Evolutionary conservation across 2,888 invertebrate genomes (phyloP).

Genomic region (Eilema griseolum): DNA sequence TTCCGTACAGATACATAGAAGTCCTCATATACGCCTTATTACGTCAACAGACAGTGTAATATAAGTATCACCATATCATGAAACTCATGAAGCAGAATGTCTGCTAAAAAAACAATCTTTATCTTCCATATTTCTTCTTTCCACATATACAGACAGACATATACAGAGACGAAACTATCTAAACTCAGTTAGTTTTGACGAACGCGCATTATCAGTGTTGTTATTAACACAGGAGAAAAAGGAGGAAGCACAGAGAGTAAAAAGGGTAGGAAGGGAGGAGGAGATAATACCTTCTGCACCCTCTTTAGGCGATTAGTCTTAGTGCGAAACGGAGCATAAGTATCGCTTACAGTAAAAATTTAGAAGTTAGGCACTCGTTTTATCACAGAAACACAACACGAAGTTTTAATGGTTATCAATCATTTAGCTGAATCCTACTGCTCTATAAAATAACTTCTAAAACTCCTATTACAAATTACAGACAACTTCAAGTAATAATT

Average conservation of each 20-base stretch:
- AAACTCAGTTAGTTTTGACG: neutral
- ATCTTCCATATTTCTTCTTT: slow-evolving; percentile 15
- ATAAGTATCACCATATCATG: neutral
- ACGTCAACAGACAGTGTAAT: neutral
- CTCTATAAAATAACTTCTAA: neutral
- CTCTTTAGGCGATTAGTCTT: too few species aligned
- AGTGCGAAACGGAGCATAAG: too few species aligned
- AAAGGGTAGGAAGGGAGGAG: neutral
- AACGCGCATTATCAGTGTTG: neutral
- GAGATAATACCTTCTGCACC: neutral
- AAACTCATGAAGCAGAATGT: slow-evolving; percentile 3
- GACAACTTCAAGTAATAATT: neutral
- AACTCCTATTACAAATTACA: neutral
- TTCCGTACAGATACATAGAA: too few species aligned
- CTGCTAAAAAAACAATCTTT: slow-evolving; percentile 9
- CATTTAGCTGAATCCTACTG: neutral
- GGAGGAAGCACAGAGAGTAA: neutral
- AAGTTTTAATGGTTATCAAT: too few species aligned
- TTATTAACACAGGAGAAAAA: too few species aligned
- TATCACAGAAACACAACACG: too few species aligned
- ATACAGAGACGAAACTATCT: too few species aligned
- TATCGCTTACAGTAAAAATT: too few species aligned
- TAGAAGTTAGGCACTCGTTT: too few species aligned
- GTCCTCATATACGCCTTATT: neutral
- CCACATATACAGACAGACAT: neutral